Conservation (phyloP, 2,888 invertebrate species). For the Drosophila imparisetae region DNA sequence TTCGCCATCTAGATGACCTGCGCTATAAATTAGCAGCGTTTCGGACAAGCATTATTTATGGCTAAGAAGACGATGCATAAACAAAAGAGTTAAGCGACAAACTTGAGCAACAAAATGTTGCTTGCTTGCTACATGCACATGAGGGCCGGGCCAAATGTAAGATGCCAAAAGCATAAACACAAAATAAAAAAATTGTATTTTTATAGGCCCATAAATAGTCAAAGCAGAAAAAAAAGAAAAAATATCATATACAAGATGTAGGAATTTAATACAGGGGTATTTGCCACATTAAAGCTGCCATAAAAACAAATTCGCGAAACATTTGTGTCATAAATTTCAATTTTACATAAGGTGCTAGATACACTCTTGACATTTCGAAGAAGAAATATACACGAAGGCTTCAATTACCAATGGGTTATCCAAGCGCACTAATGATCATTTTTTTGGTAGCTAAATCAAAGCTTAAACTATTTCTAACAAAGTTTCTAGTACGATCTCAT, state of each 20-base stretch:
- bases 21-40: conserved; percentile 55
- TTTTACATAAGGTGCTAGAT: conserved; percentile 47
- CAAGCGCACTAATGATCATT: conserved; percentile 1
- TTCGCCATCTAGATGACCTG: conserved; percentile 38
- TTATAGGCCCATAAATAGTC: conserved; percentile 67
- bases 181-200: conserved; percentile 44
- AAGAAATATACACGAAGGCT: conserved; percentile 26
- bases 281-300: conserved; percentile 64
- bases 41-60: conserved; percentile 49
- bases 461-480: neutral
- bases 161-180: conserved; percentile 16
- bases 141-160: conserved; percentile 51
- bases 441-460: neutral
- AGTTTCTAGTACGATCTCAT: neutral
- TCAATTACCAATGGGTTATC: conserved; percentile 30
- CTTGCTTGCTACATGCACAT: conserved; percentile 52
- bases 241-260: conserved; percentile 13
- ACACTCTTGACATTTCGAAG: conserved; percentile 45
- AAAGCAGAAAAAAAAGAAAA: conserved; percentile 18
- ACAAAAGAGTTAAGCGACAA: conserved; percentile 67
- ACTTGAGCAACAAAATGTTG: conserved; percentile 56
- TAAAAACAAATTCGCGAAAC: conserved; percentile 62
- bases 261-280: conserved; percentile 55
- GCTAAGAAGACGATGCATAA: conserved; percentile 58
- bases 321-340: conserved; percentile 65